These are phyloP conservation scores for Andrena camellia DNA, from an alignment of 2,888 invertebrate species.

Conservation along the genomic window DNA sequence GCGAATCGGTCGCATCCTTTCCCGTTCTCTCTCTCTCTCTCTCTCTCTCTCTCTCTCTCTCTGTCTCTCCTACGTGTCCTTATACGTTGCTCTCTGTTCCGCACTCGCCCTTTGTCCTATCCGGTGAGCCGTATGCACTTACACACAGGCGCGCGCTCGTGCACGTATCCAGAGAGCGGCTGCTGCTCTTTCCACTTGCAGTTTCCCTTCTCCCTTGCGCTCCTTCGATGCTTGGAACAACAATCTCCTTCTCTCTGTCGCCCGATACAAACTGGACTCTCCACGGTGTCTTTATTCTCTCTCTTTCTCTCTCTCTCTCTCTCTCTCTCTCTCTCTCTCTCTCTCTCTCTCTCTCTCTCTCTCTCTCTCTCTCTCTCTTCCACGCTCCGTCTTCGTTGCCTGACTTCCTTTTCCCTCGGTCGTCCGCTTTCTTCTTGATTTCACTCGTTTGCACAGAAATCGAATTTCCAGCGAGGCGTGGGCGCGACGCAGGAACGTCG, in stretches of 20 bases:
- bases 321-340: neutral
- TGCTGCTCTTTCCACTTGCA: constrained; percentile 16
- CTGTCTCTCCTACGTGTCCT: constrained; percentile 16
- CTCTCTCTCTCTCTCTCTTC: neutral
- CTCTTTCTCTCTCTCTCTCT: neutral
- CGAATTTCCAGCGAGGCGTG: constrained; percentile 55
- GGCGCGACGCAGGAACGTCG: constrained; percentile 37
- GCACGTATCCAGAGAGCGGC: neutral
- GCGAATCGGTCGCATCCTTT: constrained; percentile 63
- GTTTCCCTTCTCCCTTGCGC: neutral
- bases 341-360: neutral
- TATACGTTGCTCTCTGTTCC: constrained; percentile 14
- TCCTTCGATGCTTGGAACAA: neutral
- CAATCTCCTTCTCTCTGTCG: neutral
- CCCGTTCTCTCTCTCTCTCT: constrained; percentile 20
- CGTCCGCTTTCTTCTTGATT: constrained; percentile 50
- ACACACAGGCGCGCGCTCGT: neutral
- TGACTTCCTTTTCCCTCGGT: neutral
- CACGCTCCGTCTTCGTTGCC: neutral
- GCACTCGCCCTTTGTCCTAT: constrained; percentile 55
- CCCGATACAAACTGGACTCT: constrained; percentile 5
- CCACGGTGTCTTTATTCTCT: neutral
- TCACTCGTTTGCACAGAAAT: constrained; percentile 60
- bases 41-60: neutral
- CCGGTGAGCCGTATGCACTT: constrained; percentile 16